Base-by-base conservation (phyloP, 1,140 invertebrate genomes). In the Trichonephila inaurata region DNA sequence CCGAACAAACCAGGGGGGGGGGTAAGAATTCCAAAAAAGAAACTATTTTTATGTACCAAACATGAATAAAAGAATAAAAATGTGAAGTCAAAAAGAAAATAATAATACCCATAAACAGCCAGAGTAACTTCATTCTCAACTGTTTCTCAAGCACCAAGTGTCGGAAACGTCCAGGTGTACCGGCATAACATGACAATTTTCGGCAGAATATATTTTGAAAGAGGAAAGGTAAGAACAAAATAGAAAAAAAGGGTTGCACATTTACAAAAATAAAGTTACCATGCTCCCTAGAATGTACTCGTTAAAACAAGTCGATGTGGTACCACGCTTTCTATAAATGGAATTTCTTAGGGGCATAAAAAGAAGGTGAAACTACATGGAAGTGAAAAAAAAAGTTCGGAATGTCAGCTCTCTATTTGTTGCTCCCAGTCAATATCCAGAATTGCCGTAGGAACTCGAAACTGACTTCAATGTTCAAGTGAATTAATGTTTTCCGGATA, bases 261-360 rank as follows among this genome's bases (percentile, higher is more conserved):
- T 77, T 77, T 77, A 77, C 28, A 77, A 77, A 77, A 77, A 77
- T 77, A 77, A 77, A 77, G 72, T 40, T 77, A 40, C 72, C 72
- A 33, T 7, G 5, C 33, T 18, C 72, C 18, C 16, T 40, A 40
- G 72, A 77, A 77, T 77, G 72, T 40, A 33, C 69, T 77, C 28
- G 72, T 77, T 77, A 24, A 82, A 82, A 82, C 28, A 24, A 21
- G 44, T 44, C 58, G 19, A 24, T 21, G n/a, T n/a, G 72, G 58
- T 24, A 85, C 82, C 24, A 21, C 1, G 4, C n/a, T 60, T 85
- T 85, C 82, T n/a, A 85, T 58, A 51, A 60, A 60, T 33, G 58
- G 58, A 85, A 58, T 85, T 85, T 85, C 82, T 85, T 28, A 85
- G 4, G 44, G 58, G 58, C 12, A 21, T 58, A 85, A 24, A 85